A percentile compares a stretch with the other conserved stretches of the same genome.
These are phyloP conservation scores for Apis laboriosa DNA, from an alignment of 1,140 invertebrate species.

Conservation along the genomic window DNA sequence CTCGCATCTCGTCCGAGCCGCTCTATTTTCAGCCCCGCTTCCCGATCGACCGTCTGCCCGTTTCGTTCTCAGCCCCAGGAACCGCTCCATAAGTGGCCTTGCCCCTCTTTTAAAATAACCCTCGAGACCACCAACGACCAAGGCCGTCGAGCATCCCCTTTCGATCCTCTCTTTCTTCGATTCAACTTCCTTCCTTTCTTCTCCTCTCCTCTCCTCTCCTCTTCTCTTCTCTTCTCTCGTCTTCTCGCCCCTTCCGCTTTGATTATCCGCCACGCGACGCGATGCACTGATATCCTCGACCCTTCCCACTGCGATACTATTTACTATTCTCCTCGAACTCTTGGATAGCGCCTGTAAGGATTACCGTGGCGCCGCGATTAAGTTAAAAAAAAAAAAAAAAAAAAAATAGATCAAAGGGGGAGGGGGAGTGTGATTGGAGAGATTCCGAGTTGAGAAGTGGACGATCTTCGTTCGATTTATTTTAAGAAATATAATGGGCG, in stretches of 20 bases:
- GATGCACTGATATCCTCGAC: no score
- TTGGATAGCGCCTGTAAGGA: no score
- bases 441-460: no score
- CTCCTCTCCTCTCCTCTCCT: background rate
- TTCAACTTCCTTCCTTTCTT: background rate
- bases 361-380: no score
- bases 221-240: background rate
- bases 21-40: constrained; percentile 44
- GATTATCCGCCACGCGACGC: no score
- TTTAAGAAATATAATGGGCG: background rate
- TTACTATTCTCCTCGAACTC: no score
- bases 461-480: no score
- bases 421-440: no score
- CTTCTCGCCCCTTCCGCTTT: background rate
- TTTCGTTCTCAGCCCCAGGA: constrained; percentile 34
- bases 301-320: no score
- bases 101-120: constrained; percentile 48
- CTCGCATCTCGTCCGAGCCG: constrained; percentile 5
- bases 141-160: constrained; percentile 28
- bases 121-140: constrained; percentile 15
- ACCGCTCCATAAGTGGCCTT: constrained; percentile 54
- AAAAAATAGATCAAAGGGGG: no score
- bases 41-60: constrained; percentile 39
- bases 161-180: background rate
- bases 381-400: no score